Evolutionary conservation across 2,797 vertebrate species (phyloP).

Genomic region (Pangasius krempfi): DNA sequence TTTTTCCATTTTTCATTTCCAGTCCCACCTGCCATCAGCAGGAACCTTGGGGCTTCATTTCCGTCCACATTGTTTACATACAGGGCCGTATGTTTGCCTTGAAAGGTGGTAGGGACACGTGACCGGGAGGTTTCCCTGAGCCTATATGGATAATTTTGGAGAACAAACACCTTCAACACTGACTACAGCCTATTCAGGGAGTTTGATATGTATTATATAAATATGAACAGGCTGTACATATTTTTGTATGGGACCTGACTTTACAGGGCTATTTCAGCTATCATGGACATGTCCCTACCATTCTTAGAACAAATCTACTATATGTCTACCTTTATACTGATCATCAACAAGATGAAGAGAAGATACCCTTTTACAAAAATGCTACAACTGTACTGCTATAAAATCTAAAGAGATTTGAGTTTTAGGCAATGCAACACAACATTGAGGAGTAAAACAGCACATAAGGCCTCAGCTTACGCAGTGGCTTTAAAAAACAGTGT

Average conservation of each 20-base stretch:
- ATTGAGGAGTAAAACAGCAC: neutral
- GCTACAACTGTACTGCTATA: neutral
- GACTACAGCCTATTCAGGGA: neutral
- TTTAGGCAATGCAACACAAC: neutral
- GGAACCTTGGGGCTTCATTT: neutral
- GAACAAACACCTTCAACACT: neutral
- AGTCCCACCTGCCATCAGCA: neutral
- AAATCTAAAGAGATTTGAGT: neutral
- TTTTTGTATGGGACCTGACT: neutral
- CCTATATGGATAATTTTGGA: neutral
- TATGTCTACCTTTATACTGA: neutral
- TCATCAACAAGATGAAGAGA: neutral
- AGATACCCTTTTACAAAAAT: neutral
- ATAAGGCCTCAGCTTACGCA: neutral
- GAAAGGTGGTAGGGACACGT: neutral
- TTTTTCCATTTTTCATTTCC: neutral
- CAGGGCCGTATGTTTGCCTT: neutral
- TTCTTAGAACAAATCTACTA: neutral
- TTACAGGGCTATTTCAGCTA: neutral
- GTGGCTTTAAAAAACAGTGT: neutral
- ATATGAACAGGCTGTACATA: neutral
- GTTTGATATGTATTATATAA: neutral
- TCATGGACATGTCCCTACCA: neutral
- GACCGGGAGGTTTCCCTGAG: neutral
- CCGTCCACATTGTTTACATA: neutral